phyloP scores from a whole-genome alignment of 1,140 invertebrate species.

The Leptinotarsa texana region DNA sequence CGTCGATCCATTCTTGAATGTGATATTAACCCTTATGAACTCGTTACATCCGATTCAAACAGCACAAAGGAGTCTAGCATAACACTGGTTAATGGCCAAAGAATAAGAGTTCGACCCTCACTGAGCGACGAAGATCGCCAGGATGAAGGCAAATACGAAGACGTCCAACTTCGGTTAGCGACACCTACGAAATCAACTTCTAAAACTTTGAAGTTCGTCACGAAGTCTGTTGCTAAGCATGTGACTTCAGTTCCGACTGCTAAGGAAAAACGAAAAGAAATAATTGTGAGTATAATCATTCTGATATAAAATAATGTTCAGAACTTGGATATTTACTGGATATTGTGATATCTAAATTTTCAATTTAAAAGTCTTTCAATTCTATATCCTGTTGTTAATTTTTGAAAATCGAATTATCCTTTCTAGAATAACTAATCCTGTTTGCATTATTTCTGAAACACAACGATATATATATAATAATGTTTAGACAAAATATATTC shows the following conservation, averaged over 20 bases:
- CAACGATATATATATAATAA: too few species aligned
- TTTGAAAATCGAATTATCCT: too few species aligned
- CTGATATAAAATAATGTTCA: too few species aligned
- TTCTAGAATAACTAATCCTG: too few species aligned
- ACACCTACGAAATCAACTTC: conserved; percentile 14
- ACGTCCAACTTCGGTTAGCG: conserved; percentile 41
- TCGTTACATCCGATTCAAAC: conserved; percentile 62
- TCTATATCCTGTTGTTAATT: too few species aligned
- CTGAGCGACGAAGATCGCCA: conserved; percentile 45
- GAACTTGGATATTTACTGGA: too few species aligned
- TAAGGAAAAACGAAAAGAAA: conserved; percentile 6
- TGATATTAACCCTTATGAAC: conserved; percentile 82
- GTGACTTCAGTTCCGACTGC: neutral
- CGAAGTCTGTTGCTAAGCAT: neutral
- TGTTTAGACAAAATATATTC: too few species aligned
- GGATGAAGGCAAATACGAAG: conserved; percentile 44
- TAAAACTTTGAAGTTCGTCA: conserved; percentile 10
- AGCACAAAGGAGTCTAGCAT: conserved; percentile 40
- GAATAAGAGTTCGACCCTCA: conserved; percentile 46
- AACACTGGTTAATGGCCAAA: conserved; percentile 50
- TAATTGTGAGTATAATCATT: neutral
- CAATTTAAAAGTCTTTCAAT: too few species aligned
- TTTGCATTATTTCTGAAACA: too few species aligned
- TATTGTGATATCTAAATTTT: too few species aligned
- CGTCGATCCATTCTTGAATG: conserved; percentile 78